phyloP scores from a whole-genome alignment of 2,797 vertebrate species.

The Gallinago solitaria region DNA sequence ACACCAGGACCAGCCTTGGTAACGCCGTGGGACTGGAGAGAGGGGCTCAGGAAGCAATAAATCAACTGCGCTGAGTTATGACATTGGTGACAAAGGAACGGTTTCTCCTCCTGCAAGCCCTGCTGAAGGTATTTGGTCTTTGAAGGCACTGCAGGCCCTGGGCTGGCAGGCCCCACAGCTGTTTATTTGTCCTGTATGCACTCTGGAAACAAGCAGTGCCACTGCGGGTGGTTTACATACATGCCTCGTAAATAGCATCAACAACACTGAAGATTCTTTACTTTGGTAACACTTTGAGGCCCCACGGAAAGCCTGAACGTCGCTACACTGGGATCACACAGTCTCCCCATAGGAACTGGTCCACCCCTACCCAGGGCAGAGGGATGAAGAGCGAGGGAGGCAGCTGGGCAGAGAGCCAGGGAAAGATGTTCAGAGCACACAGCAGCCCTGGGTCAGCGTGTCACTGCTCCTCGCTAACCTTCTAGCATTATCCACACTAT shows the following conservation, averaged over 20 bases:
- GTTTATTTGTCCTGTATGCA: slow-evolving; percentile 36
- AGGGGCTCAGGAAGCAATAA: slow-evolving; percentile 64
- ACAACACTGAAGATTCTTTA: neutral
- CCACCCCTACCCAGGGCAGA: neutral
- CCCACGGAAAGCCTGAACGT: neutral
- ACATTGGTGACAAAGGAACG: slow-evolving; percentile 49
- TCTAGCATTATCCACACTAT: neutral
- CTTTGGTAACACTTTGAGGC: neutral
- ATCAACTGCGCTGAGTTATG: slow-evolving; percentile 50
- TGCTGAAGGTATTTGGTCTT: slow-evolving; percentile 21
- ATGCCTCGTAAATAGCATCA: neutral
- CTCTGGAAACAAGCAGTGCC: neutral
- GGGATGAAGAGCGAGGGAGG: neutral
- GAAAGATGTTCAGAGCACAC: neutral
- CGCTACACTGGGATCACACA: neutral
- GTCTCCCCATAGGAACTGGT: neutral
- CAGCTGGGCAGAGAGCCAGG: neutral
- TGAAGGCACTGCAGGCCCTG: neutral
- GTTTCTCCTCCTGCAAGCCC: slow-evolving; percentile 24
- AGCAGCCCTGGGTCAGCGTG: neutral
- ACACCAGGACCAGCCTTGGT: neutral
- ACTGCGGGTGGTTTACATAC: neutral
- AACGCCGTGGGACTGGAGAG: neutral
- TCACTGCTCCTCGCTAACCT: neutral
- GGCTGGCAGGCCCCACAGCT: neutral